Base-by-base conservation (phyloP, 2,113 vertebrate genomes). In the Tyrannus savana region DNA sequence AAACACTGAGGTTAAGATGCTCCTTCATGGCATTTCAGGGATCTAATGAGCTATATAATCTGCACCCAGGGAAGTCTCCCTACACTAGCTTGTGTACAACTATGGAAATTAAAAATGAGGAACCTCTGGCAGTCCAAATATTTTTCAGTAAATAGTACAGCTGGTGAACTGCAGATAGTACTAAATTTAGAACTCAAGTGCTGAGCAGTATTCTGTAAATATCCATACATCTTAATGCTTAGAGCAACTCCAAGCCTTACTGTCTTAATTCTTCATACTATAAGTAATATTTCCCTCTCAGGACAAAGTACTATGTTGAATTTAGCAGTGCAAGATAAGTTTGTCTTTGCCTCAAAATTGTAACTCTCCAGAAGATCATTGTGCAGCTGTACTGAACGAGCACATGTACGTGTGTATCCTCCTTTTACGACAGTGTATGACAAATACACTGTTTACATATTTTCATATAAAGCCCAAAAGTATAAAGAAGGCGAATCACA, bases 81-180 rank as follows among this genome's bases (percentile, higher is more conserved):
- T 74, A 67, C 44, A 72, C 86, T 23, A 83, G 68, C 35, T 69
- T 79, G 59, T 1, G 1, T 46, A 71, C 42, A 74, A 31, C 66
- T 80, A 64, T 25, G 44, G 58, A 93, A 84, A 80, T 88, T 75
- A 87, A 95, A 77, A 81, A 67, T 68, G 59, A 90, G 60, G 37
- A 84, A 50, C 76, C 47, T 81, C n/a, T 22, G 19, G 30, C 11
- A 92, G 30, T 42, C 27, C 56, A 84, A 81, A 44, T 93, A 95
- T 75, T 89, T 92, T 80, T 84, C 80, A 84, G 35, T 74, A 92
- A 94, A 50, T 49, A 93, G 86, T 87, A 95, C 73, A 95, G 89
- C 93, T 84, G 47, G 83, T 92, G 64, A 95, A 86, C 52, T 92
- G 91, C 67, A 95, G 78, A 87, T 56, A 68, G 22, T 30, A 78